Evolutionary conservation across 35 echinoderm and acorn worm species (phyloP), one percentile per base, ranked within the genome.

Genomic region (Diadema setosum): DNA sequence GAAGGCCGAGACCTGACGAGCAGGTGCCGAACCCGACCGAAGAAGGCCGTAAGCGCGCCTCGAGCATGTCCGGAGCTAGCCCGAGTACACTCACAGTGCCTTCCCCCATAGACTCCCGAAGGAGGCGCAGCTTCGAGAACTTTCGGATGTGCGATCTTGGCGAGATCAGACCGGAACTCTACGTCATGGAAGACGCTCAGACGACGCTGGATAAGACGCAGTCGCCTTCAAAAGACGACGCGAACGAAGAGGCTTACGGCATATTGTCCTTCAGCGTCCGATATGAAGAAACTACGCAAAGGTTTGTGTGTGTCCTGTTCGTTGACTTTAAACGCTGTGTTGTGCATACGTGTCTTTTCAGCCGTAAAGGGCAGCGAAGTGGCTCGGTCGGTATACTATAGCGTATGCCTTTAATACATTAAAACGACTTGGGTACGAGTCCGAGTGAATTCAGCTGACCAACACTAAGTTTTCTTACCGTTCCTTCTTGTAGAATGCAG

Each of bases 91-190:
- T 78, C 73, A 78, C 73, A 78, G 73, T 78, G 73, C 73, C 73
- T 78, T 78, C 73, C 34, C 73, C 73, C 33, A n/a, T 78, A 8
- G 73, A 78, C 73, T 78, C 73, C 35, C 73, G 73, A 78, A 78
- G 73, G 73, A 39, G 73, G 73, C 33, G 73, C 24, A 78, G 73
- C 73, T 78, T 78, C 73, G 73, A 78, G 73, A 78, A 78, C 73
- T 78, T 78, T 78, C 73, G 73, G 73, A 78, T 78, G 73, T 78
- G 73, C 73, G 73, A 78, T 44, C 73, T 78, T 41, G 73, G 73
- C 27, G 73, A 78, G 40, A 78, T 78, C 37, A 33, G 73, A 36
- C 73, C 73, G 9, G 73, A 78, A 78, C 73, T 78, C 20, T 78
- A 78, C 40, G 73, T 78, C 27, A 78, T 78, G 73, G 73, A 78